Percentiles rank a stretch among this genome's conserved stretches.
These are phyloP conservation scores for Chelon labrosus DNA, from an alignment of 2,797 vertebrate species.

Conservation along the genomic window DNA sequence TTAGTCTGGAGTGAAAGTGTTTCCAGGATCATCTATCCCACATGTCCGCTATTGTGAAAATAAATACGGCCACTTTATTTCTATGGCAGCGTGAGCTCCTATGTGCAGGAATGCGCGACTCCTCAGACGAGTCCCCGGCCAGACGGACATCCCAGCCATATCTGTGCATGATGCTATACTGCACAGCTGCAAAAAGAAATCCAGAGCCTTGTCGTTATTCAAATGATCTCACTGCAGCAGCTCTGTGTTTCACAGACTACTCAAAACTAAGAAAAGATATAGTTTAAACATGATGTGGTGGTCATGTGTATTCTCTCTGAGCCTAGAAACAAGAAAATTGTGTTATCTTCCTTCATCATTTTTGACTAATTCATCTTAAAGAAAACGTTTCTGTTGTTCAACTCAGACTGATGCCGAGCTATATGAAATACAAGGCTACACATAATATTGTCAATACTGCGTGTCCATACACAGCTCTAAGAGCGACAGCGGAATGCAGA, in stretches of 20 bases:
- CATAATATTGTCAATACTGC: background rate
- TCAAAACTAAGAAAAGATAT: slow-evolving; percentile 28
- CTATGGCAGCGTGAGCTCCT: slow-evolving; percentile 68
- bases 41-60: slow-evolving; percentile 62
- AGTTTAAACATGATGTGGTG: slow-evolving; percentile 9
- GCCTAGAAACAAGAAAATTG: slow-evolving; percentile 26
- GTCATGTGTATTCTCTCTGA: slow-evolving; percentile 8
- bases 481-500: slow-evolving; percentile 47
- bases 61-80: slow-evolving; percentile 67
- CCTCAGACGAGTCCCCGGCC: slow-evolving; percentile 51
- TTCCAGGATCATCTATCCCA: slow-evolving; percentile 58
- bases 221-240: slow-evolving; percentile 69
- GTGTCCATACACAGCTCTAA: slow-evolving; percentile 38
- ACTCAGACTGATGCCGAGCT: background rate
- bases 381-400: background rate
- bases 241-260: slow-evolving; percentile 56
- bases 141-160: slow-evolving; percentile 66
- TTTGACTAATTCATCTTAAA: background rate
- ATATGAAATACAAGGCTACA: background rate
- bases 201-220: slow-evolving; percentile 69
- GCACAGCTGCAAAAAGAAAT: slow-evolving; percentile 78
- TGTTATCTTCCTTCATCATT: background rate
- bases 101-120: slow-evolving; percentile 69
- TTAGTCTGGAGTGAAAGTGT: slow-evolving; percentile 43
- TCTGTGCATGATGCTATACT: slow-evolving; percentile 56